Conservation (phyloP, 2,113 vertebrate species). For the Leptobrachium ailaonicum region DNA sequence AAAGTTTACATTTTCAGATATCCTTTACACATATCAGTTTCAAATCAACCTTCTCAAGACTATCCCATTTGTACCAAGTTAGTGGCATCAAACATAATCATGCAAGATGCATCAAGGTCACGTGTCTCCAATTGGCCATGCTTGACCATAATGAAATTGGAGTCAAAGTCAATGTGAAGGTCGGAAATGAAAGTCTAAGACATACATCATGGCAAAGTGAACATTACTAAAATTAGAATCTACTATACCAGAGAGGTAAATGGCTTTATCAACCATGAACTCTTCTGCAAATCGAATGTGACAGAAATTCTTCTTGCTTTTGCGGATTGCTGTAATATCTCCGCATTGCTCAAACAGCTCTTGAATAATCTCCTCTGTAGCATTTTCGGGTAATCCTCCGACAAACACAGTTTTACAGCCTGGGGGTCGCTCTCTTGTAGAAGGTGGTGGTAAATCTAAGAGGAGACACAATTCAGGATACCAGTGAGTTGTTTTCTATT, state of each 20-base stretch:
- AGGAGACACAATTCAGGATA: slow-evolving; percentile 7
- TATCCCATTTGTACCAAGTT: too few species aligned
- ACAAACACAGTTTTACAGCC: slow-evolving; percentile 91
- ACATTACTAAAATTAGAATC: slow-evolving; percentile 58
- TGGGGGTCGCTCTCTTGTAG: slow-evolving; percentile 85
- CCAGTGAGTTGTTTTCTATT: slow-evolving; percentile 8
- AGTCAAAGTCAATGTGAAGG: slow-evolving; percentile 55
- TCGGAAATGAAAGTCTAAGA: slow-evolving; percentile 52
- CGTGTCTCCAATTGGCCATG: background rate
- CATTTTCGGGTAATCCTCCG: slow-evolving; percentile 86
- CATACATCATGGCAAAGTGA: slow-evolving; percentile 47
- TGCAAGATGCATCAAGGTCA: background rate
- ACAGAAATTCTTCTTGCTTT: slow-evolving; percentile 94
- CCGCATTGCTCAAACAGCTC: slow-evolving; percentile 90
- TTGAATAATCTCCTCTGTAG: slow-evolving; percentile 84
- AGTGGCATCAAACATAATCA: too few species aligned
- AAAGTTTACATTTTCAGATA: too few species aligned
- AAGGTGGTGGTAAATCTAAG: slow-evolving; percentile 86
- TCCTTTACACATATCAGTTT: too few species aligned
- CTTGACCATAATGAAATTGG: background rate
- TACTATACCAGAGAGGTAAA: slow-evolving; percentile 86
- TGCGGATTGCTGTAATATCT: slow-evolving; percentile 84
- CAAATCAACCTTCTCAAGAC: too few species aligned
- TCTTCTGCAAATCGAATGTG: slow-evolving; percentile 88
- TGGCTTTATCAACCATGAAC: slow-evolving; percentile 91